Percentiles rank a stretch among this genome's conserved stretches.
These are phyloP conservation scores for Leptinotarsa juncta DNA, from an alignment of 2,888 invertebrate species.

Conservation along the genomic window DNA sequence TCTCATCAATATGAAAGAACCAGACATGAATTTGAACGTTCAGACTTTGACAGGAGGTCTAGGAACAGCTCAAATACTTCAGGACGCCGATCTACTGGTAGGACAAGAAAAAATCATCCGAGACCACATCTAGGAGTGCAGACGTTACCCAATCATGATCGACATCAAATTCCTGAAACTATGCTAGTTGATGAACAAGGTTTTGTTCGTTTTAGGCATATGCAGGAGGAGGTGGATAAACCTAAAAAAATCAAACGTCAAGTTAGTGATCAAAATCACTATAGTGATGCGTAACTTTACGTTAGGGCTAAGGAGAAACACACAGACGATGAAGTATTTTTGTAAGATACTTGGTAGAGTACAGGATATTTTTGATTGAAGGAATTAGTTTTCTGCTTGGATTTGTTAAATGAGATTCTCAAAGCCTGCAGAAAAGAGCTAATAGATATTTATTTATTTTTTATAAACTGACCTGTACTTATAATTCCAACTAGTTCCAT, in stretches of 20 bases:
- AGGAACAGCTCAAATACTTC: constrained; percentile 64
- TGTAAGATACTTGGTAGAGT: constrained; percentile 46
- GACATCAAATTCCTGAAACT: constrained; percentile 69
- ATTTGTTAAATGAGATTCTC: constrained; percentile 21
- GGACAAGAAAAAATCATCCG: constrained; percentile 65
- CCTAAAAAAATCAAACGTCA: constrained; percentile 59
- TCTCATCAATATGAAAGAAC: constrained; percentile 62
- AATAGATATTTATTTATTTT: constrained; percentile 42
- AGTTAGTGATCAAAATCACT: constrained; percentile 59
- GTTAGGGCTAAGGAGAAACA: constrained; percentile 53
- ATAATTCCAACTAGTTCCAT: constrained; percentile 39
- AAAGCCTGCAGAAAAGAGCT: constrained; percentile 31
- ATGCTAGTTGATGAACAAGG: constrained; percentile 94
- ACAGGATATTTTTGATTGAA: constrained; percentile 39
- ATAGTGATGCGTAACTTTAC: constrained; percentile 63
- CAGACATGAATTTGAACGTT: constrained; percentile 72
- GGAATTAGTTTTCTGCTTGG: constrained; percentile 31
- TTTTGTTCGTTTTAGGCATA: constrained; percentile 84
- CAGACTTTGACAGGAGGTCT: constrained; percentile 66
- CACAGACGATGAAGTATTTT: constrained; percentile 54
- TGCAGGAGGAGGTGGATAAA: constrained; percentile 62
- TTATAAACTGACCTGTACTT: constrained; percentile 44
- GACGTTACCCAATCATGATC: constrained; percentile 70
- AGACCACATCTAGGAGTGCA: constrained; percentile 69
- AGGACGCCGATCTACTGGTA: constrained; percentile 62